These are phyloP conservation scores for Onthophagus taurus DNA, from an alignment of 1,140 invertebrate species.

Conservation along the genomic window DNA sequence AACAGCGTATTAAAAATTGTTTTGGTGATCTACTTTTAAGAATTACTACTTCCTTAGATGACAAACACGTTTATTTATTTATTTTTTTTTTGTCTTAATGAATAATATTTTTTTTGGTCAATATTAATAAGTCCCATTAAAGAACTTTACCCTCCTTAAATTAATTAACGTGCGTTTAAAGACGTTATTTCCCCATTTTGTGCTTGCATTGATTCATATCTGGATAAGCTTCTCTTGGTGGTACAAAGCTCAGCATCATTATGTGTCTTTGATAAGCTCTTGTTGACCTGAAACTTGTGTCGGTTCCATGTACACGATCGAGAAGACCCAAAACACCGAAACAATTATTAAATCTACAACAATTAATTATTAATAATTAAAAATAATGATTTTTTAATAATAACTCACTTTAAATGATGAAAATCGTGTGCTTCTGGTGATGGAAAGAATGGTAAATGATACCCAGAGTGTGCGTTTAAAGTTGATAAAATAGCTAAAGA, in stretches of 20 bases:
- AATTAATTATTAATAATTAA: background rate
- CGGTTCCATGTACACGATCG: slow-evolving; percentile 79
- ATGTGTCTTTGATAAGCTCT: slow-evolving; percentile 65
- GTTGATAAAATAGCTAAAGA: slow-evolving; percentile 69
- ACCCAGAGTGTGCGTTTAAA: slow-evolving; percentile 78
- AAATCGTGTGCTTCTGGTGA: slow-evolving; percentile 88
- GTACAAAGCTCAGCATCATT: slow-evolving; percentile 70
- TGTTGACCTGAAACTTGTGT: slow-evolving; percentile 64
- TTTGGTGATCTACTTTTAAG: too few species aligned
- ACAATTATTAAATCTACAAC: slow-evolving; percentile 70
- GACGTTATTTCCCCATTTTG: slow-evolving; percentile 31
- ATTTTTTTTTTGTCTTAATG: too few species aligned
- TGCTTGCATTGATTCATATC: slow-evolving; percentile 46
- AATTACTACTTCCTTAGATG: too few species aligned
- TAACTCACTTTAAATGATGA: slow-evolving; percentile 79
- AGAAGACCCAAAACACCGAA: slow-evolving; percentile 77
- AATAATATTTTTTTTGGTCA: too few species aligned
- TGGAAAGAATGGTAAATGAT: slow-evolving; percentile 80
- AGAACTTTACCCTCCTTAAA: too few species aligned
- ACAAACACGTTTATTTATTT: too few species aligned
- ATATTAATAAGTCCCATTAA: too few species aligned
- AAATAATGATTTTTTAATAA: background rate
- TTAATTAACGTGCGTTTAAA: slow-evolving; percentile 14
- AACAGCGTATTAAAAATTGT: too few species aligned
- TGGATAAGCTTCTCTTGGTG: slow-evolving; percentile 63